phyloP scores from a whole-genome alignment of 2,113 vertebrate species.

The Alethe diademata region DNA sequence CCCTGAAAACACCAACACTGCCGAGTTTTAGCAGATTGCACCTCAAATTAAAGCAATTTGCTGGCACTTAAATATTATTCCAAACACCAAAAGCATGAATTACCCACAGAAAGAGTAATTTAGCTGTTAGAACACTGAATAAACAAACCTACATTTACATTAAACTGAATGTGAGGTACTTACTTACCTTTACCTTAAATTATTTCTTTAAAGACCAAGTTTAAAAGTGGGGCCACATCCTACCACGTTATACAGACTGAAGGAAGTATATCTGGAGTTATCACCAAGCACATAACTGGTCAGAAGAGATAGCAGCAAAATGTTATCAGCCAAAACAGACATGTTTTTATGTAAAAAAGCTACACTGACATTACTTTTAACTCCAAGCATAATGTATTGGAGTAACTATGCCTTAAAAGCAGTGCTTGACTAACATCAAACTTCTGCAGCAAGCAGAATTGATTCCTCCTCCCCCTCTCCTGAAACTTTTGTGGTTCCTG shows the following conservation, averaged over 20 bases:
- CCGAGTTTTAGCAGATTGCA: neutral
- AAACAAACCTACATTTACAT: neutral
- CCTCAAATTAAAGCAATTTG: constrained; percentile 45
- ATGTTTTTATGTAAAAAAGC: neutral
- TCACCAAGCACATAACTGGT: neutral
- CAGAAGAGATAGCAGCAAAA: neutral
- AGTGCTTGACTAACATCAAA: neutral
- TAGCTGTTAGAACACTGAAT: neutral
- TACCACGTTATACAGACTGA: fast-evolving
- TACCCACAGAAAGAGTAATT: constrained; percentile 16
- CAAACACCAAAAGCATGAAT: neutral
- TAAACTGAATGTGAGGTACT: neutral
- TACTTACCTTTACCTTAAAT: neutral
- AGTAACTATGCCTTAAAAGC: neutral
- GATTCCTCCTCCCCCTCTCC: neutral
- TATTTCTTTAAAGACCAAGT: neutral
- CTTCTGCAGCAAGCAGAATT: neutral
- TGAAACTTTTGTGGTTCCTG: neutral
- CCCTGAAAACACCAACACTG: neutral
- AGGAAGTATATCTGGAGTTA: neutral
- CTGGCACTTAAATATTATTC: constrained; percentile 23
- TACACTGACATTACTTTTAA: neutral
- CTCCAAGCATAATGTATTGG: neutral
- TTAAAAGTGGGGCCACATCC: neutral
- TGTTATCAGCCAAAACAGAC: constrained; percentile 15